Evolutionary conservation across 2,797 vertebrate genomes (phyloP).

Genomic region (Diceros bicornis): DNA sequence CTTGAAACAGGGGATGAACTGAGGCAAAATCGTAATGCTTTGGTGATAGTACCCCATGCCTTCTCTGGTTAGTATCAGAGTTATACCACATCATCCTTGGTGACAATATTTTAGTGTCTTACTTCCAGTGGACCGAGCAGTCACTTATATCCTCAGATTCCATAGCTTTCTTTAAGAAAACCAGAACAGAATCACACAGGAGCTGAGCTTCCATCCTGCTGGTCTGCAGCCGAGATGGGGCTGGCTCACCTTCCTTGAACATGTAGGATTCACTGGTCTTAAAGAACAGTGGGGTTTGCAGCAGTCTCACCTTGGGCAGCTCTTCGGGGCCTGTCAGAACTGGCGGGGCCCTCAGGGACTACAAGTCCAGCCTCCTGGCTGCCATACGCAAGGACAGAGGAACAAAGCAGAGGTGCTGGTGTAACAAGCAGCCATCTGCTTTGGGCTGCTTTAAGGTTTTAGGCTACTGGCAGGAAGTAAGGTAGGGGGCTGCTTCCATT

Average conservation of each 20-base stretch:
- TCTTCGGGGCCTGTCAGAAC: not conserved
- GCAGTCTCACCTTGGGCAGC: not conserved
- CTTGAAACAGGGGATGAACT: not conserved
- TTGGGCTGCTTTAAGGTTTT: not conserved
- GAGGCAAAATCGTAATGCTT: not conserved
- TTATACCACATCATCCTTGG: not conserved
- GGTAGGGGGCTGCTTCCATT: not conserved
- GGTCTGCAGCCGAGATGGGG: not conserved
- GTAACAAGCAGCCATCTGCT: not conserved
- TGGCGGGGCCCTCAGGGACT: not conserved
- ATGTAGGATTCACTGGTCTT: not conserved
- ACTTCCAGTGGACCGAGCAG: not conserved
- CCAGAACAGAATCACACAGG: not conserved
- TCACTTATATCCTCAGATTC: not conserved
- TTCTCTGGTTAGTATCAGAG: not conserved
- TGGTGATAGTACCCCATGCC: accelerated
- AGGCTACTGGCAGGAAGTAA: not conserved
- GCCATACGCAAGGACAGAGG: not conserved
- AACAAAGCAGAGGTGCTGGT: not conserved
- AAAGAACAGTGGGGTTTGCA: not conserved
- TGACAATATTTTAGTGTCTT: not conserved
- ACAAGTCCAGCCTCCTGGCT: accelerated
- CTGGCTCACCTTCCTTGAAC: not conserved
- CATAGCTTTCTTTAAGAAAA: not conserved
- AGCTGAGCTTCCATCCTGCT: not conserved